These are phyloP conservation scores for Caranx ignobilis DNA, from an alignment of 2,113 vertebrate genomes.

Conservation along the genomic window DNA sequence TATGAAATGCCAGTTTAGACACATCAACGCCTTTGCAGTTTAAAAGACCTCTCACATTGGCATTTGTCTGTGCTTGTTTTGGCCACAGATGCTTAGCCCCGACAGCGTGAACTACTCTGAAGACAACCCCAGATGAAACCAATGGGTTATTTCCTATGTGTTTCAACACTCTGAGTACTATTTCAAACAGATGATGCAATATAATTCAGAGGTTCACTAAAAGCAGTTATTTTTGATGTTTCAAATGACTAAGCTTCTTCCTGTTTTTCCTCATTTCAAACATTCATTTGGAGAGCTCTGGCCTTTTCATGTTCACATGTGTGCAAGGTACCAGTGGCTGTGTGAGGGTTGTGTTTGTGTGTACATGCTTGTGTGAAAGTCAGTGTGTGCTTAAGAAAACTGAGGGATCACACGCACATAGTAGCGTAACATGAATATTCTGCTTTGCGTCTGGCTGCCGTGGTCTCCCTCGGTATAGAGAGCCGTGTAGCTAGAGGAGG, in stretches of 20 bases:
- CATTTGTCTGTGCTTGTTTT: slow-evolving; percentile 21
- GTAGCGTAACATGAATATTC: slow-evolving; percentile 79
- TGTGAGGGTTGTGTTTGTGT: slow-evolving; percentile 36
- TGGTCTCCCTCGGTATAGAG: slow-evolving; percentile 61
- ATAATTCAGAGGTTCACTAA: slow-evolving; percentile 50
- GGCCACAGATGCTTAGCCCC: neutral
- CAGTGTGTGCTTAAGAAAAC: slow-evolving; percentile 45
- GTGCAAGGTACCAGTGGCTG: slow-evolving; percentile 7
- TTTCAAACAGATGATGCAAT: slow-evolving; percentile 69
- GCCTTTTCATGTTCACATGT: slow-evolving; percentile 46
- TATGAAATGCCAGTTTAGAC: slow-evolving; percentile 53
- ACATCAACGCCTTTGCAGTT: slow-evolving; percentile 45
- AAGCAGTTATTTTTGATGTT: slow-evolving; percentile 58
- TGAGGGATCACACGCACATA: slow-evolving; percentile 54
- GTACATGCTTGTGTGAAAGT: slow-evolving; percentile 6
- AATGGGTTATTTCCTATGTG: slow-evolving; percentile 51
- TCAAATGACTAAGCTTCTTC: slow-evolving; percentile 49
- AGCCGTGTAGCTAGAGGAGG: slow-evolving; percentile 61
- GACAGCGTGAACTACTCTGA: slow-evolving; percentile 15
- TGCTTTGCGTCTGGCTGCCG: slow-evolving; percentile 67
- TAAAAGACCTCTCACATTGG: slow-evolving; percentile 7
- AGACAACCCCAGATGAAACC: slow-evolving; percentile 47
- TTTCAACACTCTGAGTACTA: slow-evolving; percentile 67
- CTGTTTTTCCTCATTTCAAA: slow-evolving; percentile 57
- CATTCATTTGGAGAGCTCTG: slow-evolving; percentile 34